These are phyloP conservation scores for Oeneis ivallda DNA, from an alignment of 2,888 invertebrate species.

Conservation along the genomic window DNA sequence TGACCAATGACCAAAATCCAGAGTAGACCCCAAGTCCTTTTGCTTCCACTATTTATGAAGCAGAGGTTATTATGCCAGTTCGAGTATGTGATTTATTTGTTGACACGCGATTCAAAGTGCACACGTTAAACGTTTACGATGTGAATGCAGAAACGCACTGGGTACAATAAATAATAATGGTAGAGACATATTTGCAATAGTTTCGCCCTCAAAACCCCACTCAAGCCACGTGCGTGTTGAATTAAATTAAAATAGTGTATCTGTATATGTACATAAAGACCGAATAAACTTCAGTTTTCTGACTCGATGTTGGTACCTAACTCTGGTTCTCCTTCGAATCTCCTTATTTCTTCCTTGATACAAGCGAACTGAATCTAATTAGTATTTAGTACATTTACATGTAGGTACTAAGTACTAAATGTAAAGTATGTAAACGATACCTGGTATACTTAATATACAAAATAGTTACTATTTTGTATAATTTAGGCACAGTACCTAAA, in stretches of 20 bases:
- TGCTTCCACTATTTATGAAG: constrained; percentile 1
- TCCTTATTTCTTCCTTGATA: no score
- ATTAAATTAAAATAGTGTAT: neutral
- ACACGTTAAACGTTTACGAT: constrained; percentile 39
- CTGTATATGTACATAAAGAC: no score
- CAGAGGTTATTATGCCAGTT: constrained; percentile 1
- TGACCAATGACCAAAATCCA: neutral
- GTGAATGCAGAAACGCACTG: constrained; percentile 33
- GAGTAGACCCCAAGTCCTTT: neutral
- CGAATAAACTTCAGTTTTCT: no score
- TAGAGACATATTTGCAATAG: neutral
- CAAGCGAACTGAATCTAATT: no score
- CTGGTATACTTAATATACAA: no score
- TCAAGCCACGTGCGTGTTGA: neutral
- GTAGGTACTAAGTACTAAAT: no score
- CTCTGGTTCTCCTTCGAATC: neutral
- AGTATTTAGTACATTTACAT: no score
- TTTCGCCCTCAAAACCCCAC: neutral
- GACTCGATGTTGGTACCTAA: no score
- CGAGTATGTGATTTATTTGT: constrained; percentile 34
- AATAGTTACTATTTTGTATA: no score
- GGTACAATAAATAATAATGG: constrained; percentile 31
- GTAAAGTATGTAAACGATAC: no score
- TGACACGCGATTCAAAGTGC: constrained; percentile 32
- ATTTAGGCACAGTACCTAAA: no score